Evolutionary conservation across 2,888 invertebrate species (phyloP), one percentile per base, ranked within the genome.

Genomic region (Eulithis testata): DNA sequence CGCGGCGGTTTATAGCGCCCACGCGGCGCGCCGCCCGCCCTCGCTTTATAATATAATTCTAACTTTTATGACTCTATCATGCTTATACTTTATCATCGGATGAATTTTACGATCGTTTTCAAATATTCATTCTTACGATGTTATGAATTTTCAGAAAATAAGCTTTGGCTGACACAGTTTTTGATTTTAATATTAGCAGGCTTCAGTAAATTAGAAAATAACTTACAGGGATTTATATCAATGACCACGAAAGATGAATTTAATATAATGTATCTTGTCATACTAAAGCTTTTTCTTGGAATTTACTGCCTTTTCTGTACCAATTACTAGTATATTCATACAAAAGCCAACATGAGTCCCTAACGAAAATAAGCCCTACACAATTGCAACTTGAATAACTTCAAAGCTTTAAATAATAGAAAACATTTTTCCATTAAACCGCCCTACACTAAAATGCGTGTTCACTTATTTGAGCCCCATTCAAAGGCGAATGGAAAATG

Each of bases 381-480:
- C 11, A 49, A 49, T 49, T 49, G 21, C 7, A 14, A 49, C 11
- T 49, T 49, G 21, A 49, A 52, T 40, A 58, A 53, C 52, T 11
- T 36, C 43, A 63, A 53, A 54, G 52, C 44, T 45, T 53, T 63
- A 50, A 59, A 66, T 66, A 59, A 63, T 57, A 65, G 58, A 45
- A 70, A 73, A 70, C 60, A 68, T 70, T 71, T 65, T 67, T 60
- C 68, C 61, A 56, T 52, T 27, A 66, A 74, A 71, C 64, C 59
- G 54, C 73, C 72, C 66, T 68, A 63, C 68, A 71, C 69, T 72
- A 74, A 74, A 76, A 74, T 69, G 66, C 74, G 70, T 76, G 77
- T 81, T 79, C 78, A 80, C 81, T 76, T 77, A 77, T 79, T 81
- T 76, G 81, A 81, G 76, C 83, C 81, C 81, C 81, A 86, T 83